Evolutionary conservation across 2,113 vertebrate genomes (phyloP), one percentile per base, ranked within the genome.

Genomic region (Poeciliopsis turrubarensis): DNA sequence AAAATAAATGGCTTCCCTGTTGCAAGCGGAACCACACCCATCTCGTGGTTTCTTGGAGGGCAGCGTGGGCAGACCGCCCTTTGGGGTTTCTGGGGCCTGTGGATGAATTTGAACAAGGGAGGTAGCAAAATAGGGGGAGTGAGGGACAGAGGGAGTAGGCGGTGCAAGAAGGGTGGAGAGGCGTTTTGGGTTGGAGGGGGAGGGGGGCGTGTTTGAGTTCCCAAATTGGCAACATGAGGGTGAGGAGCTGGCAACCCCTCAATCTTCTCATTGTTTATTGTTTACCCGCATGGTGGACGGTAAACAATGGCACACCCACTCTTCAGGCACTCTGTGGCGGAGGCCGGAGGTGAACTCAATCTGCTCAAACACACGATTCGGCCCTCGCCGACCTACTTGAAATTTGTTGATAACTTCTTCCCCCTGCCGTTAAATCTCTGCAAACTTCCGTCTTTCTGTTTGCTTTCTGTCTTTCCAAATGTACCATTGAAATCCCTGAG

Each of bases 1-100:
- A 90, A 96, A 98, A 98, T 98, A 98, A 97, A 97, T 95, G 97
- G 95, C 95, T 95, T 97, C 96, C 96, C 95, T 97, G 95, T 97
- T 96, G 94, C 92, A 93, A 91, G 85, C 92, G 95, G 95, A 96
- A 96, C 96, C 96, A 96, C 96, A 96, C 96, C 96, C 95, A 57
- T 95, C 81, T 80, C 91, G 95, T 94, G 96, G 96, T 97, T 96
- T 96, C 91, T 89, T 92, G 88, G 93, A 94, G 92, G 94, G 93
- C 92, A 94, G 93, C 93, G 92, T 78, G 93, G 93, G 91, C 92
- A 92, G 92, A 92, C 80, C 92, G 89, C 92, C 93, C 90, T 91
- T 85, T 80, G 84, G 92, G 91, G 89, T 93, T 67, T 68, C 25
- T 90, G 93, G 92, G 92, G 90, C 81, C 75, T 81, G 89, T 89